A percentile compares a stretch with the other conserved stretches of the same genome.
Evolutionary conservation across 2,888 invertebrate species (phyloP).

Genomic region (Suillia variegata): DNA sequence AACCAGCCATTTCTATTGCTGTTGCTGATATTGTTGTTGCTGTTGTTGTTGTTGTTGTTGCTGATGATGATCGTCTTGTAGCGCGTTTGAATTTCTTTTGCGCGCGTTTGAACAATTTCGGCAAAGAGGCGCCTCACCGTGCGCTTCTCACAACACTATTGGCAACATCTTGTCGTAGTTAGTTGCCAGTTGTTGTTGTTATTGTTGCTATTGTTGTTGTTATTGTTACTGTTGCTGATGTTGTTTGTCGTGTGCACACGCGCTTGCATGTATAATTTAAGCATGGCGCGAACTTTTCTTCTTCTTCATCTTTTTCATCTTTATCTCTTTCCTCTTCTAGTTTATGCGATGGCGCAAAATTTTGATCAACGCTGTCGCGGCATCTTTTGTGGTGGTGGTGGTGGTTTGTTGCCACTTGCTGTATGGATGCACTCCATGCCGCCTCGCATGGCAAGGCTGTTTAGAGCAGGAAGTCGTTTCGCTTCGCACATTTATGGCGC

Average conservation of each 20-base stretch:
- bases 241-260: constrained; percentile 27
- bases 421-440: background rate
- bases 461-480: constrained; percentile 2
- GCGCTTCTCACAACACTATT: constrained; percentile 4
- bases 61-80: constrained; percentile 21
- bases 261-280: constrained; percentile 29
- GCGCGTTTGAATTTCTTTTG: constrained; percentile 30
- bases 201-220: constrained; percentile 21
- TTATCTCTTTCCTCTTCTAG: background rate
- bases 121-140: constrained; percentile 39
- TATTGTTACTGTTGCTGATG: constrained; percentile 17
- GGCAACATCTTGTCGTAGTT: background rate
- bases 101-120: constrained; percentile 45
- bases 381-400: background rate
- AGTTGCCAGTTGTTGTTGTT: constrained; percentile 35
- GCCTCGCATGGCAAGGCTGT: background rate
- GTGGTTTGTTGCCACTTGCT: background rate
- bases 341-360: background rate
- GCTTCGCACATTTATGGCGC: background rate
- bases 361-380: background rate
- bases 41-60: constrained; percentile 28
- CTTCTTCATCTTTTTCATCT: too few relatives aligned
- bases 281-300: background rate
- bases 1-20: constrained; percentile 26
- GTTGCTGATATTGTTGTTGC: constrained; percentile 23